These are phyloP conservation scores for Blennius ocellaris DNA, from an alignment of 2,113 vertebrate species.

Conservation along the genomic window DNA sequence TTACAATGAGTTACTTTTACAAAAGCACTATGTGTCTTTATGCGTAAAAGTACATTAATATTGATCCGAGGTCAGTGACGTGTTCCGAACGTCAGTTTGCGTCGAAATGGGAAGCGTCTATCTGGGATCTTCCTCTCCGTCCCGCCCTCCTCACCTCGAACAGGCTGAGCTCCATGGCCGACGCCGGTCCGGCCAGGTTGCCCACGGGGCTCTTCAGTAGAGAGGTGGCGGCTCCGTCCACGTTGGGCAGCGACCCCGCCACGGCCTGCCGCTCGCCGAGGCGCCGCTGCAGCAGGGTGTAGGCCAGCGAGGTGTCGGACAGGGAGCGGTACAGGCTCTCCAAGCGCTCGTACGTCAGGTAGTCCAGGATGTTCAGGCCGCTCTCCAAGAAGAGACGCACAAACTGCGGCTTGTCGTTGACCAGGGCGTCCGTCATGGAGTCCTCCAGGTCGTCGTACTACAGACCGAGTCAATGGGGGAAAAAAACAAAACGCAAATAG, in stretches of 20 bases:
- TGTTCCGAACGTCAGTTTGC: no score
- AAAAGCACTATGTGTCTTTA: no score
- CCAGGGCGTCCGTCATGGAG: conserved; percentile 87
- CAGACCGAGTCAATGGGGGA: no score
- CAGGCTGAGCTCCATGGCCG: conserved; percentile 61
- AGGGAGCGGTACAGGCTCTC: conserved; percentile 83
- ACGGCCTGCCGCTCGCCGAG: conserved; percentile 57
- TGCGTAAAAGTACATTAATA: no score
- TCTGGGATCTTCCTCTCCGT: no score
- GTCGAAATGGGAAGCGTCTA: no score
- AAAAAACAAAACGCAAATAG: no score
- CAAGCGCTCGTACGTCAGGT: conserved; percentile 83
- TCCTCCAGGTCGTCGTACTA: conserved; percentile 85
- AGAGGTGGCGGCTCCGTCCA: background rate
- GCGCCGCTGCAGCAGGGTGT: conserved; percentile 76
- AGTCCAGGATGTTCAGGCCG: conserved; percentile 85
- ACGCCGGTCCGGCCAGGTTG: background rate
- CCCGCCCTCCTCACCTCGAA: conserved; percentile 76
- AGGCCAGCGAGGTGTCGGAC: conserved; percentile 76
- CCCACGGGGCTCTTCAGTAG: conserved; percentile 4
- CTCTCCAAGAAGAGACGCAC: conserved; percentile 89
- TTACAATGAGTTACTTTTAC: no score
- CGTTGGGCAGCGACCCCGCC: background rate
- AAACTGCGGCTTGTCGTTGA: conserved; percentile 88
- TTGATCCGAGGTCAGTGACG: no score